Base-by-base conservation (phyloP, 1,140 invertebrate genomes). In the Drosophila paulistorum region DNA sequence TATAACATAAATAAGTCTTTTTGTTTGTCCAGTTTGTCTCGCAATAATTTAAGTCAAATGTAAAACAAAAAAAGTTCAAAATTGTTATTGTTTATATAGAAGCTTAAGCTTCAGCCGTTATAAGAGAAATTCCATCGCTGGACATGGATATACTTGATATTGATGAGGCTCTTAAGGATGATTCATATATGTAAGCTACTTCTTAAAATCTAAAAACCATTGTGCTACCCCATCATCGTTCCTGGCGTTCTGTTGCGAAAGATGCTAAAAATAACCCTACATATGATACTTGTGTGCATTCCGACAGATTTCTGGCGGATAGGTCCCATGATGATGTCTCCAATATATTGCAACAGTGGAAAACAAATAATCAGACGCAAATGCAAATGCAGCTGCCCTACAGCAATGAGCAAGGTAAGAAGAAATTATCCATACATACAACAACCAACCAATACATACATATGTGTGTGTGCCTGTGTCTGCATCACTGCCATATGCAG, bases 61-160 rank as follows among this genome's bases (percentile, higher is more conserved):
- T 51, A 51, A 51, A 3, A 48, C 35, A 33, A 42, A 51, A 45
- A 10, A 13, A 39, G 37, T 11, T 13, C 14, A 26, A 59, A 42
- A 64, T 76, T 64, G 64, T 78, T 54, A 13, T 39, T 39, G 10
- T 11, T 39, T 39, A 57, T 78, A 45, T 37, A 37, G 35, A 37
- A 37, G 35, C 62, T 51, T 51, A 51, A 78, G 63, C 37, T 39
- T 39, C 13, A 39, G 37, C 37, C 10, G 10, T 39, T 39, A 41
- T 68, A 71, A 70, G 66, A 68, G n/a, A 35, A 33, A 57, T 58
- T 41, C 9, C 68, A 51, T 51, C 62, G 61, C 59, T 66, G 84
- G 84, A 74, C 68, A 91, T 91, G 90, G 90, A 91, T 84, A 91
- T 91, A 74, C 70, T 91, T 67, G 90, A 91, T 42, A 91, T 91